A percentile compares a stretch with the other conserved stretches of the same genome.
Evolutionary conservation across 37 sponge, comb jelly and placozoan genomes (phyloP).

Genomic region (Hormiphora californensis): DNA sequence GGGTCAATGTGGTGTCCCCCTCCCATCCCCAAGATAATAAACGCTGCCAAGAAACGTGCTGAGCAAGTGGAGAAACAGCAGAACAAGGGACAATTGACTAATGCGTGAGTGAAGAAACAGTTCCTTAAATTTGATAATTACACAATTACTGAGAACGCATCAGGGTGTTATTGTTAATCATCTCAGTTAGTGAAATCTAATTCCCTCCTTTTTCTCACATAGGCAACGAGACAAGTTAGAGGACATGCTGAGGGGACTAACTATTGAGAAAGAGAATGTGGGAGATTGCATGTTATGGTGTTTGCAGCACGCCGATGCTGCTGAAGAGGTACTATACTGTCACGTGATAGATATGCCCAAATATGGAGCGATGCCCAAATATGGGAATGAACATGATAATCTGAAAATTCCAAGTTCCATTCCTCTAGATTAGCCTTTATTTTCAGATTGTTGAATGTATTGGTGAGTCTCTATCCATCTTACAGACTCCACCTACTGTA

Average conservation of each 20-base stretch:
- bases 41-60: constrained; percentile 61
- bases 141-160: background rate
- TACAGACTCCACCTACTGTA: constrained; percentile 72
- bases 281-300: constrained; percentile 79
- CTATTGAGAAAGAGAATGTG: constrained; percentile 73
- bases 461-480: constrained; percentile 77
- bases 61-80: constrained; percentile 62
- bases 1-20: constrained; percentile 98
- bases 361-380: background rate
- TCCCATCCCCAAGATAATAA: constrained; percentile 68
- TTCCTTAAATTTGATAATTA: too few relatives aligned
- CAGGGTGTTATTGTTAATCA: background rate
- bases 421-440: background rate
- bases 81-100: constrained; percentile 75
- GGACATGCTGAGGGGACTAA: constrained; percentile 66
- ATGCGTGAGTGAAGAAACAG: constrained; percentile 59
- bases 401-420: background rate
- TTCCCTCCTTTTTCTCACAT: background rate
- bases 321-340: constrained; percentile 75
- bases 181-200: background rate
- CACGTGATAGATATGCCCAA: background rate
- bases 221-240: constrained; percentile 86
- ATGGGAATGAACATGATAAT: background rate
- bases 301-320: constrained; percentile 81
- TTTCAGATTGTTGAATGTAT: constrained; percentile 91